phyloP scores from a whole-genome alignment of 2,888 invertebrate genomes.

The Drosophila hamatofila region DNA sequence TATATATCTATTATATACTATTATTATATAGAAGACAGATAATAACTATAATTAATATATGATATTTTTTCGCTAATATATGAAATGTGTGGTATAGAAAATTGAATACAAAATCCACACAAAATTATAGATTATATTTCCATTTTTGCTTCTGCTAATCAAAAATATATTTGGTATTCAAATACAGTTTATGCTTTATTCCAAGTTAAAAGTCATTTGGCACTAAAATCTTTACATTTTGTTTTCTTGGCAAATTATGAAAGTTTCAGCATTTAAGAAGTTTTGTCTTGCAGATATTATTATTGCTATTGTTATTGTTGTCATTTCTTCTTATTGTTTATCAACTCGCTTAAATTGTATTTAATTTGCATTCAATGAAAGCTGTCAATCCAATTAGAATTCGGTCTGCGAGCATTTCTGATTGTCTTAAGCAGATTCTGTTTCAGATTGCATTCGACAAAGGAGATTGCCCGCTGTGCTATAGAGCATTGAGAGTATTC shows the following conservation, averaged over 20 bases:
- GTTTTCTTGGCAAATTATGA: neutral
- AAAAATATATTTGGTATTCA: neutral
- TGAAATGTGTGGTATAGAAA: too few relatives aligned
- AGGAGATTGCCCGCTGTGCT: conserved; percentile 29
- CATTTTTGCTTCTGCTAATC: neutral
- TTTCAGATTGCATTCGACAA: conserved; percentile 45
- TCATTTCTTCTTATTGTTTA: too few relatives aligned
- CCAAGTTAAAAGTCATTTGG: neutral
- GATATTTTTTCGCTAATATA: too few relatives aligned
- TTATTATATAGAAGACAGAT: too few relatives aligned
- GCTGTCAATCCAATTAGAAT: conserved; percentile 46
- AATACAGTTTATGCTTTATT: neutral
- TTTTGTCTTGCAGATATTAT: neutral
- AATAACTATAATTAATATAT: too few relatives aligned
- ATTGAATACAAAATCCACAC: too few relatives aligned
- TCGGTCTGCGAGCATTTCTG: neutral
- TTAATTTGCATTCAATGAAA: conserved; percentile 13
- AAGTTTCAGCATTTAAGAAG: neutral
- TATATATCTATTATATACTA: too few relatives aligned
- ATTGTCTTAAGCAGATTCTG: conserved; percentile 35
- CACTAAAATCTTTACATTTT: neutral
- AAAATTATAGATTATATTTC: too few relatives aligned
- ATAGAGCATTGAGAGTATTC: neutral
- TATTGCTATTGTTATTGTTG: neutral
- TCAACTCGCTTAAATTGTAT: neutral